These are phyloP conservation scores for Phytoseiulus persimilis DNA, from an alignment of 2,888 invertebrate genomes.

Conservation along the genomic window DNA sequence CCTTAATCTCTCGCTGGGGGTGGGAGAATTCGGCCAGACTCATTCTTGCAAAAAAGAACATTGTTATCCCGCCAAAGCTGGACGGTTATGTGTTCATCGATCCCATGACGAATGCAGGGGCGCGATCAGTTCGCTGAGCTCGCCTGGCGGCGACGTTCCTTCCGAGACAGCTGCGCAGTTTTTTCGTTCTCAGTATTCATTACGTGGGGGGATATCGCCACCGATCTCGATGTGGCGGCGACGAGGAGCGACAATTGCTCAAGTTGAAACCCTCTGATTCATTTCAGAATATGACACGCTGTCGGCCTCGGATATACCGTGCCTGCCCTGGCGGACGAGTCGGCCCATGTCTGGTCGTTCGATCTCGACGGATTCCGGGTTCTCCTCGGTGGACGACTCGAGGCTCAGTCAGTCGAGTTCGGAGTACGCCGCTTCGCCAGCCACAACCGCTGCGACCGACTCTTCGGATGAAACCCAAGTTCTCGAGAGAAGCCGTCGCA, in stretches of 20 bases:
- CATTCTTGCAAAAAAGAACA: not conserved
- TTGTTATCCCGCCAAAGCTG: no score
- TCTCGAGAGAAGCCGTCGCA: conserved; percentile 1
- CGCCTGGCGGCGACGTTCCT: not conserved
- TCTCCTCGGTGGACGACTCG: conserved; percentile 29
- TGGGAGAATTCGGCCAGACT: not conserved
- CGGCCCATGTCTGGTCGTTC: conserved; percentile 31
- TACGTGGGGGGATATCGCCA: not conserved
- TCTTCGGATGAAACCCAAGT: conserved; percentile 22
- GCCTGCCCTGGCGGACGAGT: conserved; percentile 21
- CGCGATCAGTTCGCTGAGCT: not conserved
- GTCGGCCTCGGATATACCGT: conserved; percentile 18
- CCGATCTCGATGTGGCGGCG: not conserved
- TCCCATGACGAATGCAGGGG: no score
- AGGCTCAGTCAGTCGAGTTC: conserved; percentile 34
- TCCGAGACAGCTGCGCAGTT: not conserved
- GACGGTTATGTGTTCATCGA: no score
- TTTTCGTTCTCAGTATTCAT: not conserved
- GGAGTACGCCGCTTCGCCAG: conserved; percentile 32
- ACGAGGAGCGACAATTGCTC: no score
- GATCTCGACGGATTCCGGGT: conserved; percentile 24
- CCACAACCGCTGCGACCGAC: conserved; percentile 16
- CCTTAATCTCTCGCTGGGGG: not conserved
- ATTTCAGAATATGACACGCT: not conserved
- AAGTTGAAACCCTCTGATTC: not conserved